Evolutionary conservation across 2,888 invertebrate genomes (phyloP), one percentile per base, ranked within the genome.

Genomic region (Sminthurinus aureus): DNA sequence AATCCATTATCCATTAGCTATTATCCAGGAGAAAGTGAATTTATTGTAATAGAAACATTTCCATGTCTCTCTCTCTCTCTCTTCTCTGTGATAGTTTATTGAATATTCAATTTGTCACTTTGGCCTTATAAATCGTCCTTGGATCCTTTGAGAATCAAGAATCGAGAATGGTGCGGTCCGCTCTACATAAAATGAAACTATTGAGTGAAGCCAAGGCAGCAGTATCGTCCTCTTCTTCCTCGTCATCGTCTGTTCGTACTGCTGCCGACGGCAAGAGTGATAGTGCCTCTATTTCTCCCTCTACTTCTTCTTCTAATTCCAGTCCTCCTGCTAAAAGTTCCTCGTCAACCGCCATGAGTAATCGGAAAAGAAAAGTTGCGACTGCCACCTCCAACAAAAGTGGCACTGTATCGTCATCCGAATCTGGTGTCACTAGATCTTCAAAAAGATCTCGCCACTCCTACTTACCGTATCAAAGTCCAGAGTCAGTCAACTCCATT

Each of bases 401-500:
- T 38, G 58, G 1, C 2, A 6, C 58, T 58, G 15, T 18, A 58
- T 13, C 58, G 0, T 3, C 58, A 58, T 18, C 58, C 69, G 24
- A 13, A 12, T 3, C 69, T 38, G 75, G 9, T 73, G 15, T 11
- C 0, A 22, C n/a, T 20, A 50, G 85, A 13, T 69, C 81, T 0
- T 86, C 86, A 0, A 86, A 85, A 58, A 15, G 86, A 69, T 76
- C 84, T 2, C 69, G 85, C 1, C 64, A 50, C 1, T 76, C 76
- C 0, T 66, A 58, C 69, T 18, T 84, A 4, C 84, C 86, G 0
- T 86, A 86, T 38, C 86, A 86, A 66, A 69, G 85, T 1, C 86
- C 85, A 9, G 85, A 79, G 22, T 84, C 85, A 2, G 58, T 85
- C 18, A 67, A 78, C 22, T 77, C 66, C 38, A 26, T 78, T 13